These are phyloP conservation scores for Xestia rhomboidea DNA, from an alignment of 2,888 invertebrate species.

Conservation along the genomic window DNA sequence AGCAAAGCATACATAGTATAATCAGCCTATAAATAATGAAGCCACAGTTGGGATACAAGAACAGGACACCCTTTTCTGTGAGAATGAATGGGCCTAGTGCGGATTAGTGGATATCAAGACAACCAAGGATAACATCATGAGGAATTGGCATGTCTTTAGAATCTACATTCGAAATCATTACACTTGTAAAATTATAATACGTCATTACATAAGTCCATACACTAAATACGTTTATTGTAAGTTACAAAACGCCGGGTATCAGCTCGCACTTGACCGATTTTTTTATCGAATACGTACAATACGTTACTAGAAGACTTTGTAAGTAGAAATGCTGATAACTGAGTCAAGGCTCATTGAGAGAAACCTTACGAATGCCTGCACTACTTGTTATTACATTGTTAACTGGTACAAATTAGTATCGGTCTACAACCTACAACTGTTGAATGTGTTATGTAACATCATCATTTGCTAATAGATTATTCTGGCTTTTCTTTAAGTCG, in stretches of 20 bases:
- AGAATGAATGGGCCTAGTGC: not conserved
- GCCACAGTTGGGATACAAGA: not conserved
- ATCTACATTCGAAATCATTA: not conserved
- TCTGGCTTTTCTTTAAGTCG: not conserved
- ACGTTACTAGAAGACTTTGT: constrained; percentile 25
- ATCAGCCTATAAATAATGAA: not conserved
- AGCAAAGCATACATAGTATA: not conserved
- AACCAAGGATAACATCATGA: not conserved
- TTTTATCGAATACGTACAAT: constrained; percentile 5
- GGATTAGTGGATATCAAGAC: not conserved
- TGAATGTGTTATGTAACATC: constrained; percentile 37
- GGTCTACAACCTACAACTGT: constrained; percentile 19
- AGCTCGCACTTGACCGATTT: constrained; percentile 17
- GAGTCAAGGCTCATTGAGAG: constrained; percentile 62
- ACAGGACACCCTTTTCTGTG: not conserved
- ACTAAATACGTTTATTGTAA: not conserved
- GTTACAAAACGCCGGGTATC: not conserved
- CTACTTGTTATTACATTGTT: constrained; percentile 28
- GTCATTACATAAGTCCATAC: not conserved
- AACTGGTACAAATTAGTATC: constrained; percentile 37
- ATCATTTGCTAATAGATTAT: not conserved
- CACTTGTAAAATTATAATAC: not conserved
- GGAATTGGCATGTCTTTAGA: not conserved
- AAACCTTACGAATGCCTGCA: constrained; percentile 55
- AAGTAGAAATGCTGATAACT: constrained; percentile 52